Conservation (phyloP, 2,113 vertebrate species). For the Vidua macroura region DNA sequence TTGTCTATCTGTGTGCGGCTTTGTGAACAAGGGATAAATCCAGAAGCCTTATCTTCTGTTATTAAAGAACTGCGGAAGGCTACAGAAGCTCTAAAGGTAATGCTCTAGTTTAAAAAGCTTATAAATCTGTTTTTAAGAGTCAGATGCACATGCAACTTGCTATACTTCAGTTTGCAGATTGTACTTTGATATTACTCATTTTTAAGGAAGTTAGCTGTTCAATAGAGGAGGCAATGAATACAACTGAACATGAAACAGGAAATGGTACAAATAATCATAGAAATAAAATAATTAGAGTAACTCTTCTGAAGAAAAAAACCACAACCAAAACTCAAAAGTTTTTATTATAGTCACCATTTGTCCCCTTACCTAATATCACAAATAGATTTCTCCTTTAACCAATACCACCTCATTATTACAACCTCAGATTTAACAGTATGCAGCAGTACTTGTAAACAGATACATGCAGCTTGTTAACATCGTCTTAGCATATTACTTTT, state of each 20-base stretch:
- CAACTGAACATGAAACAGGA: neutral
- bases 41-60: conserved; percentile 92
- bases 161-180: neutral
- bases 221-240: neutral
- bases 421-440: neutral
- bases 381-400: neutral
- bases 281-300: neutral
- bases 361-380: neutral
- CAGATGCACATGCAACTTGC: neutral
- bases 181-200: neutral
- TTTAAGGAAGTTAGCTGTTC: neutral
- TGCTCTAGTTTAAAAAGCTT: neutral
- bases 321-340: neutral
- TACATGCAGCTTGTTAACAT: neutral
- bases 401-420: neutral
- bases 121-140: neutral
- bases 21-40: conserved; percentile 98
- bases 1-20: conserved; percentile 95
- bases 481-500: neutral
- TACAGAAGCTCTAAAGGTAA: conserved; percentile 91
- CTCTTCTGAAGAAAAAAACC: neutral
- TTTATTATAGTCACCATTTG: neutral
- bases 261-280: neutral
- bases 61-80: conserved; percentile 96
- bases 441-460: neutral